Percentiles rank a stretch among this genome's conserved stretches.
phyloP scores from a whole-genome alignment of 2,888 invertebrate genomes.

The Gandaritis pyraliata region DNA sequence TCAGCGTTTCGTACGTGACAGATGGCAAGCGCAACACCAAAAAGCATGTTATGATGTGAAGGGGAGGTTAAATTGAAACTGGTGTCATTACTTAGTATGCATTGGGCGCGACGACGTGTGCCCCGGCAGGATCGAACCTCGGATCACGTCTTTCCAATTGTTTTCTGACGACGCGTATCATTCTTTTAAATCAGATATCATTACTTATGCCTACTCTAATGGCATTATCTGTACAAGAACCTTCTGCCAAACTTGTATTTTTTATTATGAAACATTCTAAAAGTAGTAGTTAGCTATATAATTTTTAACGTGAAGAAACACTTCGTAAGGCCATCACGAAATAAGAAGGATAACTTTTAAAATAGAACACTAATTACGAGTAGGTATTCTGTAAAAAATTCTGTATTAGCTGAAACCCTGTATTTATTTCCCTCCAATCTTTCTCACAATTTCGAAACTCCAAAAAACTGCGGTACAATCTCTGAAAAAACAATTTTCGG shows the following conservation, averaged over 20 bases:
- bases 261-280: too few relatives aligned
- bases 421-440: too few relatives aligned
- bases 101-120: conserved; percentile 75
- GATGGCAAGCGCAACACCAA: neutral
- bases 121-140: conserved; percentile 62
- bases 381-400: too few relatives aligned
- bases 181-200: conserved; percentile 79
- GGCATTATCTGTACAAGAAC: too few relatives aligned
- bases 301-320: too few relatives aligned
- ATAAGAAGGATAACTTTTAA: too few relatives aligned
- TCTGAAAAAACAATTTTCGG: neutral
- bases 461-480: neutral
- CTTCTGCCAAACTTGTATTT: too few relatives aligned
- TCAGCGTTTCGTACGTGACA: too few relatives aligned
- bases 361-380: too few relatives aligned
- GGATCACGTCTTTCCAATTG: conserved; percentile 81
- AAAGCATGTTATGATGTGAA: conserved; percentile 61
- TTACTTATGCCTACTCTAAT: conserved; percentile 59
- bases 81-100: conserved; percentile 80
- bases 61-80: conserved; percentile 78
- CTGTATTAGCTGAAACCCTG: too few relatives aligned
- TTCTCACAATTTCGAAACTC: neutral
- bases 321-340: too few relatives aligned
- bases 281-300: too few relatives aligned
- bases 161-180: conserved; percentile 83